Evolutionary conservation across 2,113 vertebrate species (phyloP), one percentile per base, ranked within the genome.

Genomic region (Xenopus borealis): DNA sequence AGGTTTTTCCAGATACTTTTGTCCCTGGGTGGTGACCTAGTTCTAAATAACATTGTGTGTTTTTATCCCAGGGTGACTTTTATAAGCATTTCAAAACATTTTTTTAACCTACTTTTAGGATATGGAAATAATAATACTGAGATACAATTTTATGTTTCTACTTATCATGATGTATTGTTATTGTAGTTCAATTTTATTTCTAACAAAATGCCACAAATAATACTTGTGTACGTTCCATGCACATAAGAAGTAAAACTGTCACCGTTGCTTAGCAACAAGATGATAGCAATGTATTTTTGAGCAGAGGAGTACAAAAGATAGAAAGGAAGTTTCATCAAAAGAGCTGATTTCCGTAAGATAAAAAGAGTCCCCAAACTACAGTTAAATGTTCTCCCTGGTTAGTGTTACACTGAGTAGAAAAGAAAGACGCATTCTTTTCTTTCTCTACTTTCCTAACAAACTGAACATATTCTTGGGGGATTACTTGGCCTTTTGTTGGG

Each of bases 281-380:
- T 75, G 44, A 75, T 68, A 68, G 23, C 23, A 68, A 17, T 68
- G 59, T 66, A 69, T 65, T 75, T 75, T 75, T 33, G 71, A 73
- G 55, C 44, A 66, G 7, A 40, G 61, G 40, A 69, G 57, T 40
- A 68, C 65, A 62, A 68, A 75, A 44, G 65, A 75, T 62, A 50
- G 65, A 75, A 75, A 61, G 53, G 20, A 75, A 61, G 57, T 68
- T 30, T 68, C 57, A 69, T 75, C 23, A 66, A 62, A 75, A 53
- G 65, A 19, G 27, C 46, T 62, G 65, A 67, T 62, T 69, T 62
- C 66, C 20, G 65, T 62, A 33, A 44, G 65, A 75, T 69, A 58
- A 75, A 72, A 52, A 69, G 40, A 74, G 63, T 69, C 65, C 57
- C 72, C 45, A 67, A 75, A 67, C 64, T 61, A 75, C 72, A 75